Evolutionary conservation across 2,888 invertebrate species (phyloP).

Genomic region (Cerceris rybyensis): DNA sequence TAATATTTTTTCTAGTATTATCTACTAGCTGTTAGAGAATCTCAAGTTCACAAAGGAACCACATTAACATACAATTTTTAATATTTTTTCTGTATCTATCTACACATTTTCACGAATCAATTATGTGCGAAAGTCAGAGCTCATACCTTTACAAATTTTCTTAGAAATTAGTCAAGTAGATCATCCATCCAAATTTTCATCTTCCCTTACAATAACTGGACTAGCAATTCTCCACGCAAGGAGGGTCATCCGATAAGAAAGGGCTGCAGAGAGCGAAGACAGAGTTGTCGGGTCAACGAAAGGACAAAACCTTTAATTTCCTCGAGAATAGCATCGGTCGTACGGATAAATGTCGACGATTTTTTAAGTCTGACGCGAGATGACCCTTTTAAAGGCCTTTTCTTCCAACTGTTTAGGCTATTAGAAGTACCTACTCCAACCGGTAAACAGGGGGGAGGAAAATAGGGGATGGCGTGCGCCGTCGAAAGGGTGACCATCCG

Average conservation of each 20-base stretch:
- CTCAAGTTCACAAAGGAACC: no score
- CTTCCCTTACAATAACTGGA: not conserved
- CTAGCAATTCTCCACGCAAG: not conserved
- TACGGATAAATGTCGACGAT: conserved; percentile 37
- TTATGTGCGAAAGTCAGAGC: no score
- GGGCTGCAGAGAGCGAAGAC: conserved; percentile 1
- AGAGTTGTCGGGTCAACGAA: no score
- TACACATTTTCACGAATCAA: no score
- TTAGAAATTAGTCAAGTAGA: no score
- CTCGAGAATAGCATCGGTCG: conserved; percentile 31
- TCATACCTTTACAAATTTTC: no score
- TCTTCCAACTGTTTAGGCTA: conserved; percentile 62
- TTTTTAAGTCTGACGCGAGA: conserved; percentile 50
- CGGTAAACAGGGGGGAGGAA: conserved; percentile 3
- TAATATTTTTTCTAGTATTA: no score
- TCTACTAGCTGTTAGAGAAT: no score
- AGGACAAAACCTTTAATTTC: conserved; percentile 55
- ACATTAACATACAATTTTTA: no score
- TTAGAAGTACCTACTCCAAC: conserved; percentile 43
- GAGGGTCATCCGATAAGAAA: conserved; percentile 13
- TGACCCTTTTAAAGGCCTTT: conserved; percentile 58
- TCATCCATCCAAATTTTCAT: no score
- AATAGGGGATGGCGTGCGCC: conserved; percentile 35
- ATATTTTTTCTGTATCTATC: no score
- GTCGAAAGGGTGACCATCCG: conserved; percentile 68